These are phyloP conservation scores for Torymus tubicola DNA, from an alignment of 2,888 invertebrate genomes.

Conservation along the genomic window DNA sequence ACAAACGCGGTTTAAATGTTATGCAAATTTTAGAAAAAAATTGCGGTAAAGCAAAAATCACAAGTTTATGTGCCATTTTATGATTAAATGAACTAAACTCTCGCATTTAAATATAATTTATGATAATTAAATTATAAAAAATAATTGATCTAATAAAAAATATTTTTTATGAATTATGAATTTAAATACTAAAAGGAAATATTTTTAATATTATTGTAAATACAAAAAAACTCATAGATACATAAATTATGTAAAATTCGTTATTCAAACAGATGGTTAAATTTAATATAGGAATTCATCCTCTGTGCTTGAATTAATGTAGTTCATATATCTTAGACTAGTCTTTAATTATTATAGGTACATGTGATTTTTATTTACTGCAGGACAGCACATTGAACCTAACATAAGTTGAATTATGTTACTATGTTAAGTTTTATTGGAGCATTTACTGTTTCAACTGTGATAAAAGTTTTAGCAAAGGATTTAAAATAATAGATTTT, in stretches of 20 bases:
- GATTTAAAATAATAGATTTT: conserved; percentile 20
- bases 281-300: neutral
- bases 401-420: conserved; percentile 8
- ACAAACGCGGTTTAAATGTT: neutral
- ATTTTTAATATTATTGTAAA: neutral
- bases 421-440: conserved; percentile 35
- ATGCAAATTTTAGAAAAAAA: neutral
- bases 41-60: conserved; percentile 32
- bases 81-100: conserved; percentile 41
- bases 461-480: conserved; percentile 36
- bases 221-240: neutral
- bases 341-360: conserved; percentile 17
- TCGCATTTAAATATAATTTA: conserved; percentile 3
- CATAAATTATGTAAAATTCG: neutral
- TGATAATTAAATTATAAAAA: neutral
- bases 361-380: conserved; percentile 35
- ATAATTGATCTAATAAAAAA: too few relatives aligned
- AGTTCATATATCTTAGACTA: conserved; percentile 22
- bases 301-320: neutral
- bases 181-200: neutral
- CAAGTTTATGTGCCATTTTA: conserved; percentile 38
- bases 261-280: neutral
- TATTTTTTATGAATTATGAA: neutral
- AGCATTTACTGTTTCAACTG: conserved; percentile 35
- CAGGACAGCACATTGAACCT: conserved; percentile 7